Evolutionary conservation across 2,113 vertebrate species (phyloP), one percentile per base, ranked within the genome.

Genomic region (Rhinoderma darwinii): DNA sequence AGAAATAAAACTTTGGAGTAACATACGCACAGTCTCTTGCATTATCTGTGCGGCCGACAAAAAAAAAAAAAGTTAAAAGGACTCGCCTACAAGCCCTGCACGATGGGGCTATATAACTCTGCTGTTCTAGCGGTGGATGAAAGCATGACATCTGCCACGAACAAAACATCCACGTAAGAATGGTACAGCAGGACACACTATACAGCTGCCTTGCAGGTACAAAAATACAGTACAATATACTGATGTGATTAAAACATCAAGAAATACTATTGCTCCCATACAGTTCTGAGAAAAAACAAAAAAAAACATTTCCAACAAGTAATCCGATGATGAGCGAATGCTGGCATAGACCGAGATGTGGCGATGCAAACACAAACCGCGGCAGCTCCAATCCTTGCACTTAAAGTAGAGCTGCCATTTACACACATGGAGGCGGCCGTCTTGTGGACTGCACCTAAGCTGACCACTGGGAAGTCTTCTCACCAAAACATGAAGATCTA

Each of bases 161-260:
- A 72, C 9, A 81, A 81, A 39, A n/a, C 39, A 75, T 51, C 82
- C 54, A 92, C 89, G 91, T 88, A 90, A 82, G 90, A 91, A 92
- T 91, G 91, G 90, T 94, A 94, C 94, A 95, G 95, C 95, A 94
- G 95, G 94, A 95, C 94, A 91, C 94, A 91, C 93, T 93, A 91
- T 93, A 95, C 94, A 95, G 95, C 95, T 95, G 95, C 95, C 95
- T 95, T 90, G 90, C 92, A 92, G 86, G 93, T 95, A 95, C 92
- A 94, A 94, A 95, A 94, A 94, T 94, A 94, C 95, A 94, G 94
- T 94, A 93, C 88, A 92, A 90, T 92, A 92, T 92, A 92, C 89
- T 5, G 93, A 94, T 92, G 90, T 93, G 88, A 90, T 92, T 94
- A 90, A 90, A 94, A 94, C 93, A 93, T 89, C 87, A 87, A 93